Evolutionary conservation across 1,140 invertebrate genomes (phyloP), one percentile per base, ranked within the genome.

Genomic region (Aphaenogaster floridana): DNA sequence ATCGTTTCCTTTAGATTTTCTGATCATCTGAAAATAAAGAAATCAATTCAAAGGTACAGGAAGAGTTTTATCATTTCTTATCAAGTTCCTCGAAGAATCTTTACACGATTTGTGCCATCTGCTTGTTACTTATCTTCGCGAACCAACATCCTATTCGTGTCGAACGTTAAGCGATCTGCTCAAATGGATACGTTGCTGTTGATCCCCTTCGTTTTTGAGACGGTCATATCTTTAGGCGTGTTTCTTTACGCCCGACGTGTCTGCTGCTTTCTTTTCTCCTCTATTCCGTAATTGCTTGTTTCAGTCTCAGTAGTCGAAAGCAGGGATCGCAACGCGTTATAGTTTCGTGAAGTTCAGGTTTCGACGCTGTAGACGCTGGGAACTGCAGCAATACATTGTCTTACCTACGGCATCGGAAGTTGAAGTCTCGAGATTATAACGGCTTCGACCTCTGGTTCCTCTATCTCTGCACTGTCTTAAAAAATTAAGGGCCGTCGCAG

Each of bases 1-100:
- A 69, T 88, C 57, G 64, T 88, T 91, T 90, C n/a, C 81, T 86
- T 90, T 59, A 61, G 50, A 87, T 15, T 54, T 79, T 39, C 84
- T 59, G 2, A 15, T 45, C 7, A 45, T 78, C 15, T 21, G 50
- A n/a, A 34, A 61, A 5, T 17, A 64, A 36, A 64, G 39, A 61
- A 63, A 50, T 50, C 28, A 36, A 13, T 79, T 11, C 39, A 1
- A 79, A 66, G 52, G 2, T 50, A 50, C 0, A 48, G 9, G 21
- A 34, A 52, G 17, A 34, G 11, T 34, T 6, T 39, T 76, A n/a
- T 42, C 13, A 57, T 54, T 28, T 74, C 7, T 76, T 2, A 36
- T 6, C 42, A 81, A 63, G 4, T 21, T 84, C 36, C 61, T 74
- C 28, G 2, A 50, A 45, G 36, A 79, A 42, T 45, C 36, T 78